Percentiles rank a stretch among this genome's conserved stretches.
phyloP scores from a whole-genome alignment of 1,140 invertebrate species.

The Globodera ellingtonae region DNA sequence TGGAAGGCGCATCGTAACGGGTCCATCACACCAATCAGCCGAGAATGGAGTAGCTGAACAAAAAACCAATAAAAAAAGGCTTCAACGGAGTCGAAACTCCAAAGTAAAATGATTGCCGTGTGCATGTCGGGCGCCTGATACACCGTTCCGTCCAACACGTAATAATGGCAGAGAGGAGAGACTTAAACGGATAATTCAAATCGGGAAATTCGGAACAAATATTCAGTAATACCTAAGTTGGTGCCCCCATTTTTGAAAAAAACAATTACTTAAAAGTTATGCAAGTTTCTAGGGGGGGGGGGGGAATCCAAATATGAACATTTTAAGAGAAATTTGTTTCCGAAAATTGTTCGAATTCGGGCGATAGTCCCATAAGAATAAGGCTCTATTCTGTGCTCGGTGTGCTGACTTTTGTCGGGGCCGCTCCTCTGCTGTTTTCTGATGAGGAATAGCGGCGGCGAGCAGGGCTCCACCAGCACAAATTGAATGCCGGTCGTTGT shows the following conservation, averaged over 20 bases:
- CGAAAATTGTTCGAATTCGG: no score
- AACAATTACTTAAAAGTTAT: no score
- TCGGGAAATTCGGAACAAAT: no score
- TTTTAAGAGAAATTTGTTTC: no score
- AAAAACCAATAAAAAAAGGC: no score
- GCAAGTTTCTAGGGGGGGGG: no score
- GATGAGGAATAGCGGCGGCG: constrained; percentile 91
- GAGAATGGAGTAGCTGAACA: constrained; percentile 76
- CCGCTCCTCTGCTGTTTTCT: constrained; percentile 76
- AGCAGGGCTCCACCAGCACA: constrained; percentile 85
- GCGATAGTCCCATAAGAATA: background rate
- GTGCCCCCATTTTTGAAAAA: no score
- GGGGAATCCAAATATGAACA: no score
- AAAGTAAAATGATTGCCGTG: constrained; percentile 71
- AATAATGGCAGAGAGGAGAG: constrained; percentile 92
- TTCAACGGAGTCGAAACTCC: no score
- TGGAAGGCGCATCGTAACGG: constrained; percentile 50
- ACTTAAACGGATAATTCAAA: constrained; percentile 35
- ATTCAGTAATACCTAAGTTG: no score
- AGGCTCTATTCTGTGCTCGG: background rate
- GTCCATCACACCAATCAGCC: constrained; percentile 75
- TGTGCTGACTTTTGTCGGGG: constrained; percentile 26
- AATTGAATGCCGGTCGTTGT: constrained; percentile 95
- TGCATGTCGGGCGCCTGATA: constrained; percentile 95
- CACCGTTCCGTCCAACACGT: constrained; percentile 92